These are phyloP conservation scores for Drosophila rubida DNA, from an alignment of 2,888 invertebrate species.

Conservation along the genomic window DNA sequence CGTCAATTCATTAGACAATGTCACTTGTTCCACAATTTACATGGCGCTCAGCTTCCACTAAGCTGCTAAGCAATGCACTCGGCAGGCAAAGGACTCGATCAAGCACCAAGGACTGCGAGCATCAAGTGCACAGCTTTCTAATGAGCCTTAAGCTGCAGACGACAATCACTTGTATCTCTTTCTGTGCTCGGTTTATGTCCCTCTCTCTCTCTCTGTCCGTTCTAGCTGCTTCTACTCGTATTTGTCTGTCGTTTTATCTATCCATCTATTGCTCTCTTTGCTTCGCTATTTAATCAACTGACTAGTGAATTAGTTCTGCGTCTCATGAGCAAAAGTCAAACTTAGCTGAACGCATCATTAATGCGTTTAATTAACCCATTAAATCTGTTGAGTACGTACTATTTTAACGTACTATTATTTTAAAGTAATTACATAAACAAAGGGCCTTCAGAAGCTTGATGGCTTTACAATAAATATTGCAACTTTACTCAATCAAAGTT, in stretches of 20 bases:
- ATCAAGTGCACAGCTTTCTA: slow-evolving; percentile 33
- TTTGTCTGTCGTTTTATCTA: not conserved
- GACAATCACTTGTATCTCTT: not conserved
- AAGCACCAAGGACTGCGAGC: not conserved
- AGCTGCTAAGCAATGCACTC: slow-evolving; percentile 34
- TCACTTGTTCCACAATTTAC: slow-evolving; percentile 44
- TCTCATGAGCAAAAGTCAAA: slow-evolving; percentile 17
- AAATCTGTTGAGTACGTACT: not conserved
- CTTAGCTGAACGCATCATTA: slow-evolving; percentile 28
- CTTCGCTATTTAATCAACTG: not conserved
- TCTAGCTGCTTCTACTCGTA: not conserved
- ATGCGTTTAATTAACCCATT: slow-evolving; percentile 25
- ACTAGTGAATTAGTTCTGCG: not conserved
- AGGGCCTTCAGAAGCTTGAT: no score
- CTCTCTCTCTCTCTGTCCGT: not conserved
- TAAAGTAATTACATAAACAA: no score
- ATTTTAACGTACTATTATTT: no score
- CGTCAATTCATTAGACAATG: slow-evolving; percentile 61
- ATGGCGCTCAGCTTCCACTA: slow-evolving; percentile 32
- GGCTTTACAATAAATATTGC: not conserved
- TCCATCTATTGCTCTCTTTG: not conserved
- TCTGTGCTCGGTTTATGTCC: not conserved
- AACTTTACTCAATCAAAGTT: not conserved
- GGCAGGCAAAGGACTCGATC: slow-evolving; percentile 14
- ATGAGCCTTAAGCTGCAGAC: slow-evolving; percentile 32